Percentiles rank a stretch among this genome's conserved stretches.
phyloP scores from a whole-genome alignment of 2,113 vertebrate genomes.

The Pyxicephalus adspersus region DNA sequence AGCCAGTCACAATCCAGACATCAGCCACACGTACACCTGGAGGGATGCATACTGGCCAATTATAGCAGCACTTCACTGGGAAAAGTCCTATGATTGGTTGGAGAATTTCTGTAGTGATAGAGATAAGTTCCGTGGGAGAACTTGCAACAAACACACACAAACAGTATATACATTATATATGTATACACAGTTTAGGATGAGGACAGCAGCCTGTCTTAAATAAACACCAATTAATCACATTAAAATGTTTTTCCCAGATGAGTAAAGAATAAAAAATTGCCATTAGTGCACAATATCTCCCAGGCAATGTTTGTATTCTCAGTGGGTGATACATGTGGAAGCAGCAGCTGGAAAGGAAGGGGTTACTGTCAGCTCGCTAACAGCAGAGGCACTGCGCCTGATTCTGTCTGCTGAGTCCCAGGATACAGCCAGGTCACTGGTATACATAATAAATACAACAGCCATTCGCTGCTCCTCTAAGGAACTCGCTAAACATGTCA shows the following conservation, averaged over 20 bases:
- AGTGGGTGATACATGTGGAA: background rate
- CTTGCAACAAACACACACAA: conserved; percentile 41
- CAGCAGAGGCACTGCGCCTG: conserved; percentile 10
- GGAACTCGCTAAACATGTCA: conserved; percentile 9
- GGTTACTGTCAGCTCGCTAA: conserved; percentile 22
- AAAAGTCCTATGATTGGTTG: conserved; percentile 21
- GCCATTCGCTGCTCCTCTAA: conserved; percentile 13
- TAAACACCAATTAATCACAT: conserved; percentile 18
- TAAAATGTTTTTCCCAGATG: background rate
- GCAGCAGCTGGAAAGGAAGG: background rate
- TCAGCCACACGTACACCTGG: conserved; percentile 47
- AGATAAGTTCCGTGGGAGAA: conserved; percentile 54
- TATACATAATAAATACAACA: conserved; percentile 26
- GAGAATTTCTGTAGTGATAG: conserved; percentile 57
- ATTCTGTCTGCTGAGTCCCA: conserved; percentile 24
- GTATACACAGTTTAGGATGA: background rate
- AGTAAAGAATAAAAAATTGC: background rate
- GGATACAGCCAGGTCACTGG: conserved; percentile 35
- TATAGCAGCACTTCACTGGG: background rate
- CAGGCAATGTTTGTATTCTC: background rate
- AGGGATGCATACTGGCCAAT: conserved; percentile 42
- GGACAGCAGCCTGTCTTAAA: background rate
- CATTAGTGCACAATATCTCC: background rate
- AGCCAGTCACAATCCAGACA: background rate
- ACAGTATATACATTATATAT: conserved; percentile 19